Base-by-base conservation (phyloP, 2,888 invertebrate genomes). In the Stomorhina lunata region DNA sequence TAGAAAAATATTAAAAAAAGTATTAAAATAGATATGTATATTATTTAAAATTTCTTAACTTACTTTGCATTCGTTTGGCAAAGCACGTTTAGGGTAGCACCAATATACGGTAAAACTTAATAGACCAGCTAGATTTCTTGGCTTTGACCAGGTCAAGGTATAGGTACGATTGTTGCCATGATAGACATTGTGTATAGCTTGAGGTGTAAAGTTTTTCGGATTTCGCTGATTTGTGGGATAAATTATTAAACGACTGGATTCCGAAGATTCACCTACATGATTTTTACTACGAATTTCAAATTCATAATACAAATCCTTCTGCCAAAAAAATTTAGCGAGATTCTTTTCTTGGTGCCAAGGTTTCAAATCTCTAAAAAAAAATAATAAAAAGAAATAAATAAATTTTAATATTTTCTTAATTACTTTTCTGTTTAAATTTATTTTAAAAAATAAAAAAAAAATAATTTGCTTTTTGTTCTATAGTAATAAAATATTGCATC, bases 61-160 rank as follows among this genome's bases (percentile, higher is more conserved):
- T 84, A 92, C 93, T 50, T 92, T 91, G 89, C 95, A 95, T 81
- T 93, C 93, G 86, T 92, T 93, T 27, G 92, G 92, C 45, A 93
- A 89, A 84, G 93, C 93, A 27, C 92, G 91, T 27, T 92, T 92
- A 53, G 92, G 92, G 65, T 92, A 92, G 88, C 95, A 96, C 96
- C 96, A 96, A 90, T 96, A 97, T 20, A 97, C 92, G 0, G 97
- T 97, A 85, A 96, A 97, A 89, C 95, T 94, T 27, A 92, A 92
- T 25, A 94, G 90, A n/a, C 89, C 88, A 0, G 68, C 50, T 4
- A 12, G 75, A 22, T 86, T 84, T 6, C 78, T 80, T 0, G 95
- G 94, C 25, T 93, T 92, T 84, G 93, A 93, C 97, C 97, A 96
- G 7, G 95, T 94, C 9, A 96, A 89, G 87, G 95, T 95, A 89